Evolutionary conservation across 2,888 invertebrate species (phyloP), one percentile per base, ranked within the genome.

Genomic region (Actias luna): DNA sequence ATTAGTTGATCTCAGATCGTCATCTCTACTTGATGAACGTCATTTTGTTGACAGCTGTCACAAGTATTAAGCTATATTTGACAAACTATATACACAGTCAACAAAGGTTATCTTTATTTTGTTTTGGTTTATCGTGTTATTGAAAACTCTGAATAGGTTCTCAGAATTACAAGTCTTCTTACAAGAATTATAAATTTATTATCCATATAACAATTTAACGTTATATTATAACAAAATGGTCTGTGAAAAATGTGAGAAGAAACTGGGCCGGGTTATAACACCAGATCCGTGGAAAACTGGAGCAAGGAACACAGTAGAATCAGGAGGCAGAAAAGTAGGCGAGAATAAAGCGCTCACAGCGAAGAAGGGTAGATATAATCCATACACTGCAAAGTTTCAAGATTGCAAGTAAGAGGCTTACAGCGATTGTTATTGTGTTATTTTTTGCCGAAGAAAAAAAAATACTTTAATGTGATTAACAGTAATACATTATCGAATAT

Each of bases 211-310:
- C 18, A n/a, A n/a, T 5, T 18, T 27, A 12, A 61, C 35, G 33
- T 36, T 36, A 29, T 50, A 12, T 42, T 10, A 27, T 57, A 57
- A 57, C 50, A 70, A 64, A 73, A 98, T 98, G 98, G 98, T 98
- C 77, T 98, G 98, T 78, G 97, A 97, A 29, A 97, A 97, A 80
- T 98, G 98, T 81, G 96, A 98, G 74, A 96, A 97, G 80, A 99
- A 99, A 85, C 90, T 99, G 22, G 97, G 98, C 0, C 97, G 96
- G 82, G 97, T 99, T 0, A 97, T 98, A 50, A 99, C 99, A 0
- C 99, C 99, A 0, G 99, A 99, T 91, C 97, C 98, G 5, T 99
- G 99, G 99, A 98, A 99, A 88, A 93, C 95, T 55, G 99, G 98
- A 3, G 97, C 98, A 1, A 94, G 98, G 72, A 99, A 98, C 82